Conservation (phyloP, 2,113 vertebrate genomes). For the Phaethornis superciliosus region DNA sequence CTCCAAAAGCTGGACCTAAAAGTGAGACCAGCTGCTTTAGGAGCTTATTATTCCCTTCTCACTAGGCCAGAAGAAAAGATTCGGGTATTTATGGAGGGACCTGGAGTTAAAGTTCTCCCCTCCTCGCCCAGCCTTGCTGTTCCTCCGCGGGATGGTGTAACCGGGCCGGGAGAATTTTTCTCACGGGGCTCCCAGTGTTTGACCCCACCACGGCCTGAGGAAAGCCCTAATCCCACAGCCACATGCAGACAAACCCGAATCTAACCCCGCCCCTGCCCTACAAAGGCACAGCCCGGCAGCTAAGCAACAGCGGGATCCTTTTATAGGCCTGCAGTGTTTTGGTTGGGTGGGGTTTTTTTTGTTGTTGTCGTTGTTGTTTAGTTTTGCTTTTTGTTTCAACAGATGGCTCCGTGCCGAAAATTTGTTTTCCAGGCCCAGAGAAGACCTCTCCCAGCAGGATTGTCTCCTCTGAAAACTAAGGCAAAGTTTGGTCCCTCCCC, state of each 20-base stretch:
- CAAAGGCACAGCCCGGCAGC: not conserved
- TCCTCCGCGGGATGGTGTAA: not conserved
- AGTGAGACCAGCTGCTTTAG: rapidly evolving
- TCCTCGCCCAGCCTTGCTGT: not conserved
- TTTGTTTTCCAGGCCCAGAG: not conserved
- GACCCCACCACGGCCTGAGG: not conserved
- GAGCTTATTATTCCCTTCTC: not conserved
- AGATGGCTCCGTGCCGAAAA: not conserved
- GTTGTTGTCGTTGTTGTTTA: no score
- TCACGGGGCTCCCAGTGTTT: rapidly evolving
- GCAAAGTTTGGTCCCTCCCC: constrained; percentile 62
- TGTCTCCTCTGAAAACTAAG: not conserved
- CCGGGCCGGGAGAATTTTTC: not conserved
- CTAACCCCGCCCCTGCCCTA: not conserved
- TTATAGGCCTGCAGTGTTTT: rapidly evolving
- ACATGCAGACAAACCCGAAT: rapidly evolving
- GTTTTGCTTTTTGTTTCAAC: no score
- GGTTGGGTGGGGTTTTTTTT: no score
- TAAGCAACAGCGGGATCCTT: not conserved
- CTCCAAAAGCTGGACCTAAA: not conserved
- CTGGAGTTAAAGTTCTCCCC: not conserved
- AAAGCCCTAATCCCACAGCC: not conserved
- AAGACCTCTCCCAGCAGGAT: not conserved
- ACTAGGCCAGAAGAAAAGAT: not conserved
- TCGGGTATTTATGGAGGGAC: not conserved